These are phyloP conservation scores for Pitangus sulphuratus DNA, from an alignment of 2,797 vertebrate genomes.

Conservation along the genomic window DNA sequence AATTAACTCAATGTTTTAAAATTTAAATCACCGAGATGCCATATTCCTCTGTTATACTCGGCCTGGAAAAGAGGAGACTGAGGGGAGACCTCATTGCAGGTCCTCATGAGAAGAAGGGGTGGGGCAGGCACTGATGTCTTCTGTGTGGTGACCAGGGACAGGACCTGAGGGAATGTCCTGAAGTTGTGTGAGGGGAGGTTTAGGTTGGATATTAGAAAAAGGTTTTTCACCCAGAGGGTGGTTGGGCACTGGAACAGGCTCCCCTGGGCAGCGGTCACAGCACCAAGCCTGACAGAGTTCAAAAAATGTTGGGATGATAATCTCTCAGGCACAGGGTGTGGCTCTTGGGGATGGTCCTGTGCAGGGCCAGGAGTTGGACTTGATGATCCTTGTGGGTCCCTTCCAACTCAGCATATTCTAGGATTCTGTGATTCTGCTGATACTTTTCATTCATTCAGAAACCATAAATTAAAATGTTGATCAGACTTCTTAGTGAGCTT, in stretches of 20 bases:
- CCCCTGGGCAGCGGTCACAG: not conserved
- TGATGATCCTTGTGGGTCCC: not conserved
- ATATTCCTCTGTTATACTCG: not conserved
- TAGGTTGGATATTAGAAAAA: not conserved
- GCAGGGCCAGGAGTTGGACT: not conserved
- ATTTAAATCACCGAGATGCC: not conserved
- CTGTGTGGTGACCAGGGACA: not conserved
- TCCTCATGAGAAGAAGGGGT: not conserved
- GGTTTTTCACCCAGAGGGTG: not conserved
- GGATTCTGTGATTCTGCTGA: not conserved
- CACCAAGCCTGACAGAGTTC: not conserved
- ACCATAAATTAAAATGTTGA: not conserved
- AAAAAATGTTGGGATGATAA: not conserved
- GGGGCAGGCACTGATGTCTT: not conserved
- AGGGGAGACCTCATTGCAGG: not conserved
- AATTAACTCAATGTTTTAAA: constrained; percentile 27
- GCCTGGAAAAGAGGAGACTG: not conserved
- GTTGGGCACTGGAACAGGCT: not conserved
- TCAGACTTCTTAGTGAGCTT: not conserved
- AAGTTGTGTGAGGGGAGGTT: not conserved
- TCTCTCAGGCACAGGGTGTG: not conserved
- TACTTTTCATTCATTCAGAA: not conserved
- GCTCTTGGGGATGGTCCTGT: not conserved
- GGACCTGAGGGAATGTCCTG: not conserved
- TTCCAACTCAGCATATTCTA: not conserved